Percentiles rank a stretch among this genome's conserved stretches.
These are phyloP conservation scores for Eubasilissa splendida DNA, from an alignment of 2,888 invertebrate genomes.

Conservation along the genomic window DNA sequence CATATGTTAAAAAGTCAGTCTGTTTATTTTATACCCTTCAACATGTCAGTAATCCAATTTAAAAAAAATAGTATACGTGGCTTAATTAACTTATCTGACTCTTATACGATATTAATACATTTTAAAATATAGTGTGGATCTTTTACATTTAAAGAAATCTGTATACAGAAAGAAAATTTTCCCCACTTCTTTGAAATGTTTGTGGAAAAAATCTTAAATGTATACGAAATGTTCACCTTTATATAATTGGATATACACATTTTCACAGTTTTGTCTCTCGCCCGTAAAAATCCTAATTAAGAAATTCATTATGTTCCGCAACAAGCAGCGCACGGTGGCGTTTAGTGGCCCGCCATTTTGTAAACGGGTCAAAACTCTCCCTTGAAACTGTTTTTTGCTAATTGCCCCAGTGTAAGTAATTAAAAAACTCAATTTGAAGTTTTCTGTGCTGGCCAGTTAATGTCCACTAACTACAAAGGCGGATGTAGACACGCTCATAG, in stretches of 20 bases:
- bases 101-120: too few relatives aligned
- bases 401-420: slow-evolving; percentile 5
- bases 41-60: too few relatives aligned
- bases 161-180: too few relatives aligned
- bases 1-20: too few relatives aligned
- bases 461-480: neutral
- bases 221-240: too few relatives aligned
- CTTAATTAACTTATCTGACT: too few relatives aligned
- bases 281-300: slow-evolving; percentile 19
- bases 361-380: neutral
- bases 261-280: neutral
- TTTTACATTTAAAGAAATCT: too few relatives aligned
- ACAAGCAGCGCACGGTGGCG: neutral
- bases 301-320: neutral
- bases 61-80: too few relatives aligned
- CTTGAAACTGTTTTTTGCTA: neutral
- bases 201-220: too few relatives aligned
- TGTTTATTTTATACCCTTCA: too few relatives aligned
- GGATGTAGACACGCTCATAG: neutral
- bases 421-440: neutral
- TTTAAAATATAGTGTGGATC: too few relatives aligned
- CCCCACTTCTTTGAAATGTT: too few relatives aligned
- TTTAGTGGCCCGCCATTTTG: neutral
- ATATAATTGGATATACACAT: neutral
- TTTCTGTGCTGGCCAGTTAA: neutral